Conservation (phyloP, 2,113 vertebrate species). For the Chamaetylas fuelleborni region DNA sequence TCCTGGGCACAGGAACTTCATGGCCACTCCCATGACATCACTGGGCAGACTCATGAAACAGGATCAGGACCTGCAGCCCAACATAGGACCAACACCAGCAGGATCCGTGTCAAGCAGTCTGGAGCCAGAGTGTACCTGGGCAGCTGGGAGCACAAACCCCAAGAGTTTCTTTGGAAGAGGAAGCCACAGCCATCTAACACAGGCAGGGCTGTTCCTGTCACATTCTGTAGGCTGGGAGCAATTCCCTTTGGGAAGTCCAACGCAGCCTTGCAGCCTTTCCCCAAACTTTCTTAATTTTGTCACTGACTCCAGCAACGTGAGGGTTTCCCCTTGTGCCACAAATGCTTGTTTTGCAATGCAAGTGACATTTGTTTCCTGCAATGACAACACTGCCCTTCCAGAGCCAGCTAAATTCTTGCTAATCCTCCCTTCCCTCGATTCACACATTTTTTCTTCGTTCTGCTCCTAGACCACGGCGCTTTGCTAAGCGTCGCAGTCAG, state of each 20-base stretch:
- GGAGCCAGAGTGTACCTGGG: neutral
- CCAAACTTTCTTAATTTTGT: neutral
- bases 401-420: conserved; percentile 37
- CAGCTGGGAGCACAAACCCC: neutral
- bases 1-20: neutral
- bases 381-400: neutral
- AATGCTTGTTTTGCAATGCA: neutral
- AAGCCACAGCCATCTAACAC: neutral
- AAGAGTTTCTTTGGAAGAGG: neutral
- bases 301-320: neutral
- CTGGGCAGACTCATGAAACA: neutral
- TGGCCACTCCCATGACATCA: neutral
- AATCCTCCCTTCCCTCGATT: conserved; percentile 7
- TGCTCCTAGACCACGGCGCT: neutral
- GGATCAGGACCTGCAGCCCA: neutral
- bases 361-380: neutral
- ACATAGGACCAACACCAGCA: rapidly evolving
- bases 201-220: neutral
- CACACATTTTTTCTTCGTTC: conserved; percentile 11
- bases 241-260: neutral
- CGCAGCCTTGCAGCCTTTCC: neutral
- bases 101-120: neutral
- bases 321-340: neutral
- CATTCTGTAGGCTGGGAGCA: rapidly evolving
- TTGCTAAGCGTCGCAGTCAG: conserved; percentile 11